Evolutionary conservation across 2,113 vertebrate genomes (phyloP).

Genomic region (Butorides virescens): DNA sequence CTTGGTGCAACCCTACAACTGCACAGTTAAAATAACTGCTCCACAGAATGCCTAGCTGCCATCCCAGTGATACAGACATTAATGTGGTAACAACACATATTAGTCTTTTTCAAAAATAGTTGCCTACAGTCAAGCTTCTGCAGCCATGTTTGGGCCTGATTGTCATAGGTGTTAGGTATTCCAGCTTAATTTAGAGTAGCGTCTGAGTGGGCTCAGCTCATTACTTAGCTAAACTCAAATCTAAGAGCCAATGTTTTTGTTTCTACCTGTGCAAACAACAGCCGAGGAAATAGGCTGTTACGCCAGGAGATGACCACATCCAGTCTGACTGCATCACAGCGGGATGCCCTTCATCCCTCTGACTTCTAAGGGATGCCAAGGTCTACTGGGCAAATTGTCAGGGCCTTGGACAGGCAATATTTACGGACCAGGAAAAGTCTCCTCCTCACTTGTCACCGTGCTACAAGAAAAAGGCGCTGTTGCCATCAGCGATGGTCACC

Average conservation of each 20-base stretch:
- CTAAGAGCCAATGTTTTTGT: background rate
- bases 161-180: background rate
- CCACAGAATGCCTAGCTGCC: background rate
- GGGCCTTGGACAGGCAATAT: background rate
- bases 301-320: background rate
- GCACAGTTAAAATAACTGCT: background rate
- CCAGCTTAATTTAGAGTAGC: background rate
- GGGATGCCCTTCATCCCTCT: background rate
- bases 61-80: background rate
- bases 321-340: background rate
- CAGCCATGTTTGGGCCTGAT: background rate
- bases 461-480: background rate
- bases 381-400: background rate
- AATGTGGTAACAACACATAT: background rate
- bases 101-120: background rate
- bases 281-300: background rate
- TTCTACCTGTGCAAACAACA: background rate
- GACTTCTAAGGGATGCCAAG: background rate
- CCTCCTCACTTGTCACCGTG: background rate
- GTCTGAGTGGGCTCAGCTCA: background rate
- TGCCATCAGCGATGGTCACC: background rate
- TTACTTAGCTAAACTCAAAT: background rate
- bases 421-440: background rate
- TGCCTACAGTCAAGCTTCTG: background rate
- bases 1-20: background rate